Base-by-base conservation (phyloP, 1,140 invertebrate species). In the Cydia strobilella region DNA sequence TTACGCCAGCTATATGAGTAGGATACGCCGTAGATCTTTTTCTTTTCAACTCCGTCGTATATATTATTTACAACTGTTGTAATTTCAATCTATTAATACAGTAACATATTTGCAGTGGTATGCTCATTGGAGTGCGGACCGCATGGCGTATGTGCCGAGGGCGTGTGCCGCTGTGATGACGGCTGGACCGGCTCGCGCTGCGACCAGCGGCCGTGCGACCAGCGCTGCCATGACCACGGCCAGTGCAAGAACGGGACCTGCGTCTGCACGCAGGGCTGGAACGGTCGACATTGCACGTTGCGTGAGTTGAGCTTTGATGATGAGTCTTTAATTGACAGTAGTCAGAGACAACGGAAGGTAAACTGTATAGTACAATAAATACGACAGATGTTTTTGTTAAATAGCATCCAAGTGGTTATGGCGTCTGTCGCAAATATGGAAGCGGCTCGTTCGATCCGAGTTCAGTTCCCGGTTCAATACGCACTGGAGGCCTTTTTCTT, bases 231-330 rank as follows among this genome's bases (percentile, higher is more conserved):
- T n/a, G 97, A 98, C 81, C 97, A 98, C 84, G 99, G 99, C 0
- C 97, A 98, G 89, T 99, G 99, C 92, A 96, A 97, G 86, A 99
- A 99, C 90, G 99, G 99, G 42, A 99, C 97, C 27, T 99, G 99
- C 90, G 96, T 98, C 62, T 99, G 99, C 91, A 96, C 97, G 20
- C 97, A 98, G 90, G 99, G 99, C 74, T 99, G 98, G 98, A 99
- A 99, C 93, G 98, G 98, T 77, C 95, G 96, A 83, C 98, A 99
- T 86, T 99, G 98, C 93, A 98, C 98, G 42, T 91, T 99, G 82
- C 97, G 98, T 99, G 95, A 97, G 97, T 96, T 51, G n/a, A 51
- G 10, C 12, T 45, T 42, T 42, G 42, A 13, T 13, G 42, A 13
- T 45, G 12, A 45, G 13, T 45, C 42, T 45, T 45, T 13, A 45